Conservation (phyloP, 2,888 invertebrate genomes). For the Brachypterus glaber region DNA sequence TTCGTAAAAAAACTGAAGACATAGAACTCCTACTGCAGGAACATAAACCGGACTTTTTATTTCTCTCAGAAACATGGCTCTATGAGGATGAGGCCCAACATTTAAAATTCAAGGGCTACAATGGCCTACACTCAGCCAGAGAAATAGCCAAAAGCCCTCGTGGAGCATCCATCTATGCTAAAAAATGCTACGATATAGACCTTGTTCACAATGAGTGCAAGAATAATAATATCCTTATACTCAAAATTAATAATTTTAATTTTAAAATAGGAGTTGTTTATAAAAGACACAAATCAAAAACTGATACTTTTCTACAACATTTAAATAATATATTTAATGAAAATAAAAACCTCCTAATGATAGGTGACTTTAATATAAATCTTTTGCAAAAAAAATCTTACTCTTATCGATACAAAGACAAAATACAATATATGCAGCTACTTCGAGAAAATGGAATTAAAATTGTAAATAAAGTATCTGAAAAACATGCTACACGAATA, state of each 20-base stretch:
- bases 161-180: no score
- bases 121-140: background rate
- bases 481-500: slow-evolving; percentile 8
- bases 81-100: slow-evolving; percentile 6
- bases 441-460: slow-evolving; percentile 7
- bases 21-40: background rate
- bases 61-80: slow-evolving; percentile 3
- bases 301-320: slow-evolving; percentile 3
- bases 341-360: slow-evolving; percentile 8
- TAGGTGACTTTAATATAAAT: slow-evolving; percentile 9
- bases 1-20: background rate
- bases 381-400: slow-evolving; percentile 4
- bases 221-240: slow-evolving; percentile 1
- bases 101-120: slow-evolving; percentile 1
- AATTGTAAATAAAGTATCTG: no score
- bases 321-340: slow-evolving; percentile 8
- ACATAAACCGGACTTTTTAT: slow-evolving; percentile 8
- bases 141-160: background rate
- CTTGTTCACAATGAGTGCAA: background rate
- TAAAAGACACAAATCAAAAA: slow-evolving; percentile 4
- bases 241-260: slow-evolving; percentile 5
- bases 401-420: slow-evolving; percentile 5
- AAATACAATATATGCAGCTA: slow-evolving; percentile 6
- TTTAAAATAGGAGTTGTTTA: slow-evolving; percentile 8
- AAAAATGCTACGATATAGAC: background rate